Evolutionary conservation across 2,797 vertebrate species (phyloP), one percentile per base, ranked within the genome.

Genomic region (Sebastes vulpes): DNA sequence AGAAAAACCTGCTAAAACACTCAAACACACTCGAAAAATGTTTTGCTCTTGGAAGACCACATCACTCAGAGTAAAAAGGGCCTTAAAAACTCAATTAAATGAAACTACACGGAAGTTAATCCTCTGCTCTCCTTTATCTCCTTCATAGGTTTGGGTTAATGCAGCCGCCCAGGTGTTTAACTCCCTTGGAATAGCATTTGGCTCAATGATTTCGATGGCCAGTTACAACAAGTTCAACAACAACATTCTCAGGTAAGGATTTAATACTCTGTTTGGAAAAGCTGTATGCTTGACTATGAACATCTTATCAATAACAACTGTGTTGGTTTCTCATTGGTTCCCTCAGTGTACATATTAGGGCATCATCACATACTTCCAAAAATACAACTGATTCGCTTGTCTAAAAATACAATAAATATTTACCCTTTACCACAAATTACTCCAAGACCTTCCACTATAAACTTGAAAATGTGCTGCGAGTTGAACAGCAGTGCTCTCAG

Each of bases 161-260:
- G 96, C 96, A 35, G 95, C 96, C 12, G 94, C 94, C n/a, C 96
- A 96, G 87, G 92, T 97, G 29, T 96, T 97, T 77, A 96, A 96
- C 88, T 97, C 96, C 31, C 78, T 96, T 38, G 96, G 96, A 73
- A 93, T 96, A 58, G 92, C 94, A 4, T 96, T 95, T 60, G 96
- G 96, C 21, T 90, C 90, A 59, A 96, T 96, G 96, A 86, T 96
- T 56, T 96, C 96, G 1, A 93, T 96, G 94, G 91, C 96, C 2
- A 96, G 96, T 77, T 97, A 96, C 91, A 96, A 95, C 92, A 96
- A 95, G 68, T 96, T 94, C 75, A 92, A 94, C 90, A 95, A 96
- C 87, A 95, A 96, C 87, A 92, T 97, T 53, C 77, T 96, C 53
- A 95, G 94, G 96, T 96, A 88, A 83, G 26, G 3, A 54, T 26